A percentile compares a stretch with the other conserved stretches of the same genome.
Evolutionary conservation across 2,797 vertebrate genomes (phyloP).

Genomic region (Xerus rutilus): DNA sequence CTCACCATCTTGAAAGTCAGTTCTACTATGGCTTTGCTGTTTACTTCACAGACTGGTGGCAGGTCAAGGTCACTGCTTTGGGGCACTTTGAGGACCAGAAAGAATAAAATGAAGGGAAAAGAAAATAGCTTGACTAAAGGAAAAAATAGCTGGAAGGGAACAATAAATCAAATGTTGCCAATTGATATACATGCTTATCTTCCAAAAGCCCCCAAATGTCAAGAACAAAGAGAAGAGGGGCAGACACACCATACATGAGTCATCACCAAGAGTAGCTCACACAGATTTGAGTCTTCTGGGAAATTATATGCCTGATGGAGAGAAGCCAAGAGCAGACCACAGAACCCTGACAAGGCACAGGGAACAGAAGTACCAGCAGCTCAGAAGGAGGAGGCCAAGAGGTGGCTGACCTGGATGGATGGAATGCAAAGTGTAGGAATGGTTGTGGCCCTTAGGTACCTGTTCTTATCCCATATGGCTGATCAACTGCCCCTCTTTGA

Average conservation of each 20-base stretch:
- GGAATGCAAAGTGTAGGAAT: neutral
- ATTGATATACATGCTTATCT: neutral
- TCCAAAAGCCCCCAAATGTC: neutral
- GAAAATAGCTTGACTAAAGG: slow-evolving; percentile 9
- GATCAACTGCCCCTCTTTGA: neutral
- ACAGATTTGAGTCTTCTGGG: neutral
- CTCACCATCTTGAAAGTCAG: neutral
- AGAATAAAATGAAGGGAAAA: neutral
- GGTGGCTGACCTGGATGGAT: neutral
- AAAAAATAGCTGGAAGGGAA: neutral
- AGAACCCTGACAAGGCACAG: neutral
- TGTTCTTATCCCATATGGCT: neutral
- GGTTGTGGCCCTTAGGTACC: neutral
- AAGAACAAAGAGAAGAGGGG: neutral
- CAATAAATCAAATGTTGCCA: neutral
- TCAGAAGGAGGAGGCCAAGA: neutral
- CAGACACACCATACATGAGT: neutral
- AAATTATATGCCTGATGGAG: neutral
- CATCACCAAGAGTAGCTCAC: neutral
- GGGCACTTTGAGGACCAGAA: neutral
- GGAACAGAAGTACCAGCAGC: neutral
- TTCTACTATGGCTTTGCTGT: neutral
- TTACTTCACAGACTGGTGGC: neutral
- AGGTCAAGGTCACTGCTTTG: neutral
- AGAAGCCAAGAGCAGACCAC: neutral